A percentile compares a stretch with the other conserved stretches of the same genome.
Conservation (phyloP, 1,140 invertebrate genomes). For the Danaus melanippus region DNA sequence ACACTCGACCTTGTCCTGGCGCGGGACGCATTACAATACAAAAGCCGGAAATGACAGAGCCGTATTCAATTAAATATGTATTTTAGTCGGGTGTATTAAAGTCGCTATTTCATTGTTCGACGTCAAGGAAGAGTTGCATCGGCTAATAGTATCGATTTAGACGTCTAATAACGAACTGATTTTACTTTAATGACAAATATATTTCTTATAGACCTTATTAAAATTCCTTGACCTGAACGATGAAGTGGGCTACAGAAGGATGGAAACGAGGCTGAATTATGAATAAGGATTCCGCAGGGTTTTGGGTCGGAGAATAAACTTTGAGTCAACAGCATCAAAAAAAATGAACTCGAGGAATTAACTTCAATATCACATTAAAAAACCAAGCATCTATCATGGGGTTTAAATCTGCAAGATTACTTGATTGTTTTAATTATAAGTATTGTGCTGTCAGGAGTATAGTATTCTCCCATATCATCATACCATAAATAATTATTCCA, state of each 20-base stretch:
- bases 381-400: too few relatives aligned
- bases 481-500: too few relatives aligned
- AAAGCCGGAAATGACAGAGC: constrained; percentile 54
- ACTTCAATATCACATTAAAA: too few relatives aligned
- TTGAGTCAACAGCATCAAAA: too few relatives aligned
- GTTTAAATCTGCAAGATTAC: too few relatives aligned
- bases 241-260: constrained; percentile 10
- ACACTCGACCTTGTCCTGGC: constrained; percentile 50
- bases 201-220: constrained; percentile 18
- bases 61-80: constrained; percentile 47
- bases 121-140: constrained; percentile 29
- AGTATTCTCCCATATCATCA: too few relatives aligned
- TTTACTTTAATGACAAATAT: constrained; percentile 28
- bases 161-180: constrained; percentile 29
- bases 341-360: too few relatives aligned
- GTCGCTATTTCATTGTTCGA: constrained; percentile 16
- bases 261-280: constrained; percentile 14
- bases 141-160: constrained; percentile 30
- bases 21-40: constrained; percentile 51
- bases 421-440: too few relatives aligned
- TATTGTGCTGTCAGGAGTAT: too few relatives aligned
- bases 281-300: constrained; percentile 4
- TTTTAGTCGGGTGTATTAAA: constrained; percentile 30
- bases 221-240: constrained; percentile 20
- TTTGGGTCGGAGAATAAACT: too few relatives aligned